Evolutionary conservation across 1,140 invertebrate genomes (phyloP).

Genomic region (Drosophila azteca): DNA sequence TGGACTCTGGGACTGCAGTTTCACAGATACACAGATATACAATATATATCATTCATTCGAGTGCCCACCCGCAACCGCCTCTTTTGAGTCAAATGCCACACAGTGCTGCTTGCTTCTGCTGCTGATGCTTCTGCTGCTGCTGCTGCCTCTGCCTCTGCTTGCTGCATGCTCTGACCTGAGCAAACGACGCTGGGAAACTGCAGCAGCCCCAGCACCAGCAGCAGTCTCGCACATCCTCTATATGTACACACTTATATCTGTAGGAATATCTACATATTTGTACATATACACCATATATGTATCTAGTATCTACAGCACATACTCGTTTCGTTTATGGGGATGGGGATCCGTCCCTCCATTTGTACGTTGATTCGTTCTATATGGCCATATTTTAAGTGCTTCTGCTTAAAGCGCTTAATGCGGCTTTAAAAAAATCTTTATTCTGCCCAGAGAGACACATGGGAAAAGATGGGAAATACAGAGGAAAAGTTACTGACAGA

Average conservation of each 20-base stretch:
- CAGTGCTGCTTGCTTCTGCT: slow-evolving; percentile 21
- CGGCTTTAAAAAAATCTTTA: slow-evolving; percentile 75
- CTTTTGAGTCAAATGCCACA: slow-evolving; percentile 9
- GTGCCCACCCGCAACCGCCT: slow-evolving; percentile 13
- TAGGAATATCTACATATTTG: slow-evolving; percentile 8
- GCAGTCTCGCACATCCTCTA: neutral
- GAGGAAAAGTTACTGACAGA: too few relatives aligned
- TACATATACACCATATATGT: slow-evolving; percentile 13
- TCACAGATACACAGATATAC: slow-evolving; percentile 4
- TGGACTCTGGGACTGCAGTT: slow-evolving; percentile 22
- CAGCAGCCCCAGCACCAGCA: slow-evolving; percentile 11
- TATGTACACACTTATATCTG: neutral
- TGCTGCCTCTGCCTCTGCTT: slow-evolving; percentile 38
- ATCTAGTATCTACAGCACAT: slow-evolving; percentile 2
- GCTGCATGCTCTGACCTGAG: slow-evolving; percentile 52
- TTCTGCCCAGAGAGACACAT: slow-evolving; percentile 2
- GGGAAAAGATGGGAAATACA: slow-evolving; percentile 26
- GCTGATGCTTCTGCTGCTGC: slow-evolving; percentile 20
- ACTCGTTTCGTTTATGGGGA: slow-evolving; percentile 1
- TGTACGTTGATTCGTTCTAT: slow-evolving; percentile 38
- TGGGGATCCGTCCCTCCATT: neutral
- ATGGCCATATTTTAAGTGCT: slow-evolving; percentile 78
- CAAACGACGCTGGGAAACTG: slow-evolving; percentile 40
- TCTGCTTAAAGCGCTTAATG: slow-evolving; percentile 75
- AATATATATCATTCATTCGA: neutral